Base-by-base conservation (phyloP, 2,797 vertebrate genomes). In the Sebastes umbrosus region DNA sequence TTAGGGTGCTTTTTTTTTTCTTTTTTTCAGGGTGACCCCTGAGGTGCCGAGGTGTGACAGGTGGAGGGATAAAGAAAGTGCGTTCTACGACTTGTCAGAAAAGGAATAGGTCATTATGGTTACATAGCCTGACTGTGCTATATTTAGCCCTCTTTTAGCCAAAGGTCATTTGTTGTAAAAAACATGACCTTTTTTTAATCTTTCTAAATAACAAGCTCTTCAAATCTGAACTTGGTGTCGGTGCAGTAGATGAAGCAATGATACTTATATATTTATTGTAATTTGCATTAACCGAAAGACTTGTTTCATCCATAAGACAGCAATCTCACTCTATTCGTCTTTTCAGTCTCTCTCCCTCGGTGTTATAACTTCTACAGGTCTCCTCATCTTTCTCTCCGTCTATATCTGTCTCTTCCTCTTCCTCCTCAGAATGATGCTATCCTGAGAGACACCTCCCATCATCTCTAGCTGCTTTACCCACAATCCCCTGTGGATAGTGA, bases 401-500 rank as follows among this genome's bases (percentile, higher is more conserved):
- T 77, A 39, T 50, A 66, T 18, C 46, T 39, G 20, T 70, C 39
- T 70, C 58, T 71, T 46, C 22, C 20, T 72, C 16, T 65, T 81
- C 24, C 18, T 72, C 32, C 11, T 54, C 29, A 43, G n/a, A 62
- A 46, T 8, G 4, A 3, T 73, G 11, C 52, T 13, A 12, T 72
- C 31, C 78, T 84, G 43, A 85, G 74, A 85, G 76, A 87, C 70
- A 78, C 34, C 60, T 84, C 32, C 68, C 73, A 83, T 85, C 82
- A 86, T 73, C 36, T 83, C 67, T 73, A 27, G 62, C 70, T 62
- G 79, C 58, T 87, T 84, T 83, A 89, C 80, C 84, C 77, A 85
- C 74, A 88, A 64, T 90, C 79, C 83, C 81, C 84, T 84, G 83
- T 83, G 82, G 83, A 80, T 74, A 46, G 25, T 32, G 72, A 84